These are phyloP conservation scores for Megalurothrips usitatus DNA, from an alignment of 2,888 invertebrate species.

Conservation along the genomic window DNA sequence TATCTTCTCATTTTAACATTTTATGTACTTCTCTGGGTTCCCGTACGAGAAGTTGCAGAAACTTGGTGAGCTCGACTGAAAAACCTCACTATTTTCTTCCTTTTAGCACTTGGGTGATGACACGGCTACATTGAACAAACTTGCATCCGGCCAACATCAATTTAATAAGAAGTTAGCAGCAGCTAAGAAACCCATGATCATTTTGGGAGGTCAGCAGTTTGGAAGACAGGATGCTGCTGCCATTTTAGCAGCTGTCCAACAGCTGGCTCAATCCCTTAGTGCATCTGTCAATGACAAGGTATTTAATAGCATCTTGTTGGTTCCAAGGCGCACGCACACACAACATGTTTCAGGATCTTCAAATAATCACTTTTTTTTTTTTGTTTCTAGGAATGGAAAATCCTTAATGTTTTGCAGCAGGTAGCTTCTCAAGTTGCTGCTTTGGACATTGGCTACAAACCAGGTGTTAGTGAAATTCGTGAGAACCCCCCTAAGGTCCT, in stretches of 20 bases:
- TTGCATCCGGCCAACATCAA: conserved; percentile 67
- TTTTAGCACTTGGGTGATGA: conserved; percentile 77
- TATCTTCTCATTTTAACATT: conserved; percentile 23
- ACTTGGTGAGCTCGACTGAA: neutral
- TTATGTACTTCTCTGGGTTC: neutral
- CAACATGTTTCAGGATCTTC: neutral
- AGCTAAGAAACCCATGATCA: conserved; percentile 85
- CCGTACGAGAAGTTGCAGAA: conserved; percentile 16
- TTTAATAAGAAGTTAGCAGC: conserved; percentile 62
- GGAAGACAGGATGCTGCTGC: conserved; percentile 72
- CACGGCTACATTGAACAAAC: conserved; percentile 64
- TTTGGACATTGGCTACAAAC: conserved; percentile 86
- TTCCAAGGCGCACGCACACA: conserved; percentile 4
- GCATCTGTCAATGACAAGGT: conserved; percentile 45
- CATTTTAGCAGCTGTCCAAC: conserved; percentile 68
- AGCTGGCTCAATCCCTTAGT: conserved; percentile 52
- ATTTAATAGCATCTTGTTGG: neutral
- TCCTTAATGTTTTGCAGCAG: conserved; percentile 90
- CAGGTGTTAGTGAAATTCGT: conserved; percentile 60
- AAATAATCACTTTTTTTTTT: no score
- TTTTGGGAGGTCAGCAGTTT: conserved; percentile 83
- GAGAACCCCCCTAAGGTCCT: conserved; percentile 72
- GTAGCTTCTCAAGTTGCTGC: conserved; percentile 93
- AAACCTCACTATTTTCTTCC: conserved; percentile 34
- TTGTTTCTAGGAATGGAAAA: conserved; percentile 57